These are phyloP conservation scores for Macrophya alboannulata DNA, from an alignment of 2,888 invertebrate genomes.

Conservation along the genomic window DNA sequence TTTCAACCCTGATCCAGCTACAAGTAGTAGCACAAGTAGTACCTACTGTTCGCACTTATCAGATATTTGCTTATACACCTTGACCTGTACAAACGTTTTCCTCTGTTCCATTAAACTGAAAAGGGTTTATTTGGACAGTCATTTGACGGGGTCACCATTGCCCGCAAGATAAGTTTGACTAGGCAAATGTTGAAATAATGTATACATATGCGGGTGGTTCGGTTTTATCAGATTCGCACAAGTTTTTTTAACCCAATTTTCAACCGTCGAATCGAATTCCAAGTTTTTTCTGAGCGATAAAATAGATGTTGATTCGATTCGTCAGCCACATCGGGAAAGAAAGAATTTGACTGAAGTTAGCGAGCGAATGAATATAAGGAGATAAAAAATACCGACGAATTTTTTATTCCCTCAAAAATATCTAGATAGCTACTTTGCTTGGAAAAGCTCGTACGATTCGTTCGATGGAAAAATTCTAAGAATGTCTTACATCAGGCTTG, in stretches of 20 bases:
- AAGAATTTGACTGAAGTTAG: not conserved
- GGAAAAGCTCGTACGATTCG: not conserved
- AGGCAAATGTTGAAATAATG: not conserved
- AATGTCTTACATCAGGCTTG: not conserved
- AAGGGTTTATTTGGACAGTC: not conserved
- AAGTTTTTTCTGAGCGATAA: not conserved
- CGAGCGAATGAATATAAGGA: not conserved
- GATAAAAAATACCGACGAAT: not conserved
- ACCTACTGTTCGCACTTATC: not conserved
- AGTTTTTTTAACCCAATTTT: not conserved
- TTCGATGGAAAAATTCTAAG: not conserved
- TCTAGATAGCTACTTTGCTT: not conserved
- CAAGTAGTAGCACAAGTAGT: not conserved
- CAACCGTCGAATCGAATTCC: not conserved
- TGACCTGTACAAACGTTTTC: constrained; percentile 13
- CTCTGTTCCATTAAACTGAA: not conserved
- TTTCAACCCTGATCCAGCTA: not conserved
- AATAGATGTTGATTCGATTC: constrained; percentile 37
- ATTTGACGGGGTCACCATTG: not conserved
- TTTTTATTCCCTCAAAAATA: not conserved
- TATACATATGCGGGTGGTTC: not conserved
- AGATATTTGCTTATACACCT: constrained; percentile 3
- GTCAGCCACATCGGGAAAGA: not conserved
- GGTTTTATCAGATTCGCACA: not conserved
- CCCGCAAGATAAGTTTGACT: not conserved